Conservation (phyloP, 2,888 invertebrate genomes). For the Dicyrtomina minuta region DNA sequence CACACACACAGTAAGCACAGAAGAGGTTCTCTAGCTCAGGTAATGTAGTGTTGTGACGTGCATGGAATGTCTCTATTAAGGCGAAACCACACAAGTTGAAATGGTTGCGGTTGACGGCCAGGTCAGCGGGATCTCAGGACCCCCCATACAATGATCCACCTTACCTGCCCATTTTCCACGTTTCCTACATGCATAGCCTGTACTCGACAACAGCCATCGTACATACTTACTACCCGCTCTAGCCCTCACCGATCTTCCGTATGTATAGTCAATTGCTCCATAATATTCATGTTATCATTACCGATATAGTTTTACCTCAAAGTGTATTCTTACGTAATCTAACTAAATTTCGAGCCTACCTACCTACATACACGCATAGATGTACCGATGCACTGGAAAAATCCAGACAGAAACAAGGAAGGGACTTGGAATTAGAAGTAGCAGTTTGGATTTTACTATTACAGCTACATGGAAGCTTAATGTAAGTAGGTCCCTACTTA, state of each 20-base stretch:
- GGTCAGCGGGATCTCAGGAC: constrained; percentile 52
- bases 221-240: background rate
- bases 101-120: constrained; percentile 53
- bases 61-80: constrained; percentile 54
- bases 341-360: no score
- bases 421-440: no score
- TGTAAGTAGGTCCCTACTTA: no score
- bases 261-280: background rate
- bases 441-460: no score
- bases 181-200: constrained; percentile 11
- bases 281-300: background rate
- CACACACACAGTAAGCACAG: constrained; percentile 7
- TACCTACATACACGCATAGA: background rate
- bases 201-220: background rate
- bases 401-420: no score
- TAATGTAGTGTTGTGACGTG: constrained; percentile 47
- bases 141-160: constrained; percentile 53
- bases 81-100: constrained; percentile 53
- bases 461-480: no score
- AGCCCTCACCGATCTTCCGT: background rate
- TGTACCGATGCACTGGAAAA: background rate
- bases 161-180: constrained; percentile 49
- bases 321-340: no score
- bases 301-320: no score
- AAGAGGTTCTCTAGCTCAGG: constrained; percentile 17